Conservation (phyloP, 1,140 invertebrate species). For the Hyles vespertilio region DNA sequence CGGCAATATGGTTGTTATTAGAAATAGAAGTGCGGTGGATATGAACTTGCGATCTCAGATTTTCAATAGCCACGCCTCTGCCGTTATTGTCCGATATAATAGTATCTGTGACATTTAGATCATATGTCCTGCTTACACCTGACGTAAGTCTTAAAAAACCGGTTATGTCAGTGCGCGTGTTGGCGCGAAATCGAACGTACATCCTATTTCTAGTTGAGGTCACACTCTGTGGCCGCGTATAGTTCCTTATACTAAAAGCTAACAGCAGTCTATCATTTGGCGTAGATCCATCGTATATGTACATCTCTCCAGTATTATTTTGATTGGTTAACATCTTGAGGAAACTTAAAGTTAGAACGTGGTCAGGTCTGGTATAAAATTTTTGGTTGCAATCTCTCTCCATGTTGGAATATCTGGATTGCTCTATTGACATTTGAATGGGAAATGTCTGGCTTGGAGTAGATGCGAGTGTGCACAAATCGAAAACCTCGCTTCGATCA, state of each 20-base stretch:
- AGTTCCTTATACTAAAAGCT: conserved; percentile 83
- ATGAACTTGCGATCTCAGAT: conserved; percentile 87
- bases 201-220: conserved; percentile 86
- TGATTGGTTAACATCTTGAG: conserved; percentile 84
- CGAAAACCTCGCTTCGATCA: conserved; percentile 84
- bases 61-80: conserved; percentile 91
- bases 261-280: conserved; percentile 82
- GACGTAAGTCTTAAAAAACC: conserved; percentile 87
- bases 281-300: conserved; percentile 87
- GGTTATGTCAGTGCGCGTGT: conserved; percentile 81
- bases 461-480: conserved; percentile 89
- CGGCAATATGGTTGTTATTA: conserved; percentile 91
- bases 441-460: conserved; percentile 90
- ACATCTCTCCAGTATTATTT: conserved; percentile 84
- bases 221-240: conserved; percentile 89
- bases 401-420: conserved; percentile 81
- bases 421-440: conserved; percentile 84
- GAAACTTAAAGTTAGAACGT: conserved; percentile 90
- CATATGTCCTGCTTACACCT: conserved; percentile 87
- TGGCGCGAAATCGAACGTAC: conserved; percentile 84
- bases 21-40: conserved; percentile 89
- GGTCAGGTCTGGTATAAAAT: conserved; percentile 85
- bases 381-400: conserved; percentile 84
- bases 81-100: conserved; percentile 93
- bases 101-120: conserved; percentile 91